phyloP scores from a whole-genome alignment of 2,888 invertebrate species.

The Candidula unifasciata region DNA sequence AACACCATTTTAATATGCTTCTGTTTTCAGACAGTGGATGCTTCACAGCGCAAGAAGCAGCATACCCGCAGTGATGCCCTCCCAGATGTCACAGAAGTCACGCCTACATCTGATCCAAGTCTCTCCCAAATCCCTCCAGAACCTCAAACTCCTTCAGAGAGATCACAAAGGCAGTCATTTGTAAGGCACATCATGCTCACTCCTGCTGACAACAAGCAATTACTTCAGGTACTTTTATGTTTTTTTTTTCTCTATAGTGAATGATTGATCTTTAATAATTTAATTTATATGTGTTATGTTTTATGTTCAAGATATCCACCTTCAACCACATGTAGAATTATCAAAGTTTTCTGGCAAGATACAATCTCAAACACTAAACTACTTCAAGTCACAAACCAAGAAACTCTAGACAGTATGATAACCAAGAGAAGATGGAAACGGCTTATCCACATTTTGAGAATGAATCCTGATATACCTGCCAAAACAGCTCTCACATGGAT shows the following conservation, averaged over 20 bases:
- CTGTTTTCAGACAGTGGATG: constrained; percentile 2
- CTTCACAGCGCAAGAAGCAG: constrained; percentile 1
- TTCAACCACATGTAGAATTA: too few relatives aligned
- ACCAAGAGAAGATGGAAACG: too few relatives aligned
- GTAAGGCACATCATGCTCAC: constrained; percentile 38
- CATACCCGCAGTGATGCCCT: background rate
- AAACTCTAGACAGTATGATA: too few relatives aligned
- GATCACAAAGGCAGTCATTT: constrained; percentile 27
- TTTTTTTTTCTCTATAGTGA: background rate
- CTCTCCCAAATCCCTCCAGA: constrained; percentile 24
- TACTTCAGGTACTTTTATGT: constrained; percentile 1
- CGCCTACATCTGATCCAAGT: background rate
- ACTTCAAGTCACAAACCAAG: too few relatives aligned
- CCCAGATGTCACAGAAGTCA: background rate
- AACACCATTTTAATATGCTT: background rate
- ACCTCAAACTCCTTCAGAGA: constrained; percentile 33
- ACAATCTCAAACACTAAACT: too few relatives aligned
- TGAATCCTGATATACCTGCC: too few relatives aligned
- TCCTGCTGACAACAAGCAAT: constrained; percentile 26
- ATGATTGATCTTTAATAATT: too few relatives aligned
- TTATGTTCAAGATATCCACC: too few relatives aligned
- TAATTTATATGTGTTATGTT: too few relatives aligned
- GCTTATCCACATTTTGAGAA: too few relatives aligned
- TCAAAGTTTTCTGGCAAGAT: too few relatives aligned
- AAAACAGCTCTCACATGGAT: too few relatives aligned